phyloP scores from a whole-genome alignment of 2,888 invertebrate species.

The Mermis nigrescens region DNA sequence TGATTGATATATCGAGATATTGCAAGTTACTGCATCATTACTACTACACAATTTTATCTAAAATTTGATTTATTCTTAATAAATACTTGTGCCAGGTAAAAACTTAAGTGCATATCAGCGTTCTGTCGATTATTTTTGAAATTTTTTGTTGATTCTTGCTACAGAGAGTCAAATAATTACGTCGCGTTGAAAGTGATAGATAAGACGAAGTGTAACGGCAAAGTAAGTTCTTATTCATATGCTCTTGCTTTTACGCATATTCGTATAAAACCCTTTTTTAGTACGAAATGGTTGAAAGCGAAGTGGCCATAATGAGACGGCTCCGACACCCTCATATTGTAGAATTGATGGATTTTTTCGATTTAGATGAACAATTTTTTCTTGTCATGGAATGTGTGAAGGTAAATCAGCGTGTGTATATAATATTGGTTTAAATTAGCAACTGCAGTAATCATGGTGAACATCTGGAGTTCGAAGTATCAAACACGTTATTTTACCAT shows the following conservation, averaged over 20 bases:
- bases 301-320: slow-evolving; percentile 73
- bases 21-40: too few species aligned
- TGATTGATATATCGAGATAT: too few species aligned
- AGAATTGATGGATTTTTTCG: slow-evolving; percentile 68
- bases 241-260: background rate
- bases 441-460: too few species aligned
- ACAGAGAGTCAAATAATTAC: slow-evolving; percentile 48
- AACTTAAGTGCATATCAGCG: too few species aligned
- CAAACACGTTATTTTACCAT: too few species aligned
- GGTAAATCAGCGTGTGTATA: slow-evolving; percentile 40
- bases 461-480: too few species aligned
- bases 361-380: slow-evolving; percentile 66
- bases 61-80: too few species aligned
- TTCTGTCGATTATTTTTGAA: background rate
- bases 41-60: too few species aligned
- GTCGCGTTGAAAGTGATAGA: slow-evolving; percentile 88
- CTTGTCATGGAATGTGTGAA: slow-evolving; percentile 83
- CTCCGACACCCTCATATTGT: slow-evolving; percentile 83
- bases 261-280: slow-evolving; percentile 2
- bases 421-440: background rate
- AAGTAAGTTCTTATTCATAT: slow-evolving; percentile 28
- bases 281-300: slow-evolving; percentile 54
- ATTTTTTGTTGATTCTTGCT: slow-evolving; percentile 11
- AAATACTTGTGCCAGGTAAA: too few species aligned
- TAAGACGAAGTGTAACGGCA: slow-evolving; percentile 75